Evolutionary conservation across 2,113 vertebrate genomes (phyloP), one percentile per base, ranked within the genome.

Genomic region (Crotalus viridis): DNA sequence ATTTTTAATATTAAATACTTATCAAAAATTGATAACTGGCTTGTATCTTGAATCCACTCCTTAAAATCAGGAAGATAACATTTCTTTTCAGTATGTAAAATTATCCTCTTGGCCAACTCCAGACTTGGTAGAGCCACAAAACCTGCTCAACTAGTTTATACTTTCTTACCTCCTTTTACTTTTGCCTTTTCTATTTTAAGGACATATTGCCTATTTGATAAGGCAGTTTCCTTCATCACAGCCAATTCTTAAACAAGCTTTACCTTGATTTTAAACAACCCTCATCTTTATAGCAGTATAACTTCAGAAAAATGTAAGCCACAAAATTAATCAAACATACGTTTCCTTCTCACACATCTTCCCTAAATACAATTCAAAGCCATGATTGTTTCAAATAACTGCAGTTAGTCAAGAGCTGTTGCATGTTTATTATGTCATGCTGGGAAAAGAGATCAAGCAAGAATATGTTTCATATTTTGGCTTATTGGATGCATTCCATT

Each of bases 111-210:
- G 74, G 33, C 33, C 33, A 81, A 17, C 3, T 43, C 74, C 33
- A 81, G 74, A 21, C 74, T 81, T 81, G 33, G 33, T 81, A 81
- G 74, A 81, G n/a, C 74, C 33, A 81, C 33, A 81, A 89, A 89
- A 96, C 96, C 92, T 95, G 95, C 87, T 95, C 0, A 93, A 92
- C 95, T 52, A 85, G 94, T 94, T 89, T 95, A 59, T 55, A 48
- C n/a, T 26, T 15, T 1, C 43, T 88, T 52, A 55, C 88, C 22
- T 56, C 90, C 39, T 92, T 52, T 96, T 48, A 1, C 48, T 39
- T 94, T 87, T 94, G 85, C 54, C 92, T 87, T 93, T 93, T 39
- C 7, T 48, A 69, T 92, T 51, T 39, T 87, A n/a, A 89, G 90
- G 92, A 89, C 93, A 46, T 21, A 2, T 91, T 87, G 81, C 51